phyloP scores from a whole-genome alignment of 2,797 vertebrate species.

The Pogoniulus pusillus region DNA sequence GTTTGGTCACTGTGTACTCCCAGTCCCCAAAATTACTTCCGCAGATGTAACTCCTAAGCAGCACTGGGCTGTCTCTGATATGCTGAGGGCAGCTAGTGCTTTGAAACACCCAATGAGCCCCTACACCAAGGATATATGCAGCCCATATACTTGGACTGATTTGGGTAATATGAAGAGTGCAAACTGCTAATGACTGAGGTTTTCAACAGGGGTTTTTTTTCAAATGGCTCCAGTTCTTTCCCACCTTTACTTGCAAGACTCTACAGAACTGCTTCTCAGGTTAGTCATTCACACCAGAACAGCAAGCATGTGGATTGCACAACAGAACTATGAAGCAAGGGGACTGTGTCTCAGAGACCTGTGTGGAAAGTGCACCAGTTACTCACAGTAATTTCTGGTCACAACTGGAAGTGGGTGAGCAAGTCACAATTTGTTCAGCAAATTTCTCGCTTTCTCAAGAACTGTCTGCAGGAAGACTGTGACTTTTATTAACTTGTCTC shows the following conservation, averaged over 20 bases:
- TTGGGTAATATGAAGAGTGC: not conserved
- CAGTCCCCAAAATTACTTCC: not conserved
- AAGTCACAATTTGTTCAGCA: constrained; percentile 42
- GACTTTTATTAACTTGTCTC: constrained; percentile 52
- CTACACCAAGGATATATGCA: no score
- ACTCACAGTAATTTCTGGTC: constrained; percentile 19
- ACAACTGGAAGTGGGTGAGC: constrained; percentile 34
- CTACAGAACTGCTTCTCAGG: not conserved
- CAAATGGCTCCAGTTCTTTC: not conserved
- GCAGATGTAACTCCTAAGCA: not conserved
- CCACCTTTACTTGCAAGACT: not conserved
- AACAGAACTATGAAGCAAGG: not conserved
- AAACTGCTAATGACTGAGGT: not conserved
- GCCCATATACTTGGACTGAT: not conserved
- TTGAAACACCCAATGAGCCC: not conserved
- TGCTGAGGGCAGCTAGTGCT: accelerated
- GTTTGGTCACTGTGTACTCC: not conserved
- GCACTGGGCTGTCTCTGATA: not conserved
- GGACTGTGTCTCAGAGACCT: not conserved
- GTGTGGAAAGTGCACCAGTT: not conserved
- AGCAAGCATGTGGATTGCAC: not conserved
- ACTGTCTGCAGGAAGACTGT: constrained; percentile 19
- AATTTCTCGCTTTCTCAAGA: constrained; percentile 55
- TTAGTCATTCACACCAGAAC: not conserved
- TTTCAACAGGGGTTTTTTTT: not conserved